Evolutionary conservation across 2,113 vertebrate species (phyloP).

Genomic region (Plecturocebus donacophilus): DNA sequence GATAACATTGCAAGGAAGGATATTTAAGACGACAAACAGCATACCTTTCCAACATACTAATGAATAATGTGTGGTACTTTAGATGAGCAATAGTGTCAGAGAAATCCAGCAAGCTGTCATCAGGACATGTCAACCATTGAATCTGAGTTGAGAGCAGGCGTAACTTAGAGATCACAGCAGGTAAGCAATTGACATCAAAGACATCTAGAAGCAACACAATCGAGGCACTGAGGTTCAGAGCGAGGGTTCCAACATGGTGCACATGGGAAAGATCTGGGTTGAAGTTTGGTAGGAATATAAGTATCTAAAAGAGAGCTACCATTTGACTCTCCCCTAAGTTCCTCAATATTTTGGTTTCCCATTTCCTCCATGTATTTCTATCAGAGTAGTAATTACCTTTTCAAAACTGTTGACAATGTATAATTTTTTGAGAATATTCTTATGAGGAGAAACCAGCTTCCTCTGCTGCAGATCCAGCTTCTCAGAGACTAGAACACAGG

Average conservation of each 20-base stretch:
- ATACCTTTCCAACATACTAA: background rate
- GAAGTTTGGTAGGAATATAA: background rate
- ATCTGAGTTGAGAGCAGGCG: background rate
- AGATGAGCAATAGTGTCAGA: background rate
- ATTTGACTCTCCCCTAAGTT: background rate
- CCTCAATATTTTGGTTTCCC: background rate
- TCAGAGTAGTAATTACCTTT: background rate
- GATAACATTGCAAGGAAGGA: background rate
- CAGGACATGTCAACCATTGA: background rate
- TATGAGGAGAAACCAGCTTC: background rate
- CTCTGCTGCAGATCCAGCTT: background rate
- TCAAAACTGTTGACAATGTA: background rate
- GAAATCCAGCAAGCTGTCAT: background rate
- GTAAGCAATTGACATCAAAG: background rate
- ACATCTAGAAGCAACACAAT: background rate
- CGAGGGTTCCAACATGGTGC: background rate
- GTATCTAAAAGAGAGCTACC: background rate
- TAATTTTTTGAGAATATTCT: slow-evolving; percentile 19
- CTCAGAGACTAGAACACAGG: background rate
- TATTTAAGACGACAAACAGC: background rate
- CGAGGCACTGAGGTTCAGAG: background rate
- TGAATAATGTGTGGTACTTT: background rate
- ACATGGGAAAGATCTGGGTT: background rate
- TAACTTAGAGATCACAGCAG: background rate
- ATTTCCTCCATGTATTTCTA: background rate